Evolutionary conservation across 2,797 vertebrate species (phyloP).

Genomic region (Pteronotus mesoamericanus): DNA sequence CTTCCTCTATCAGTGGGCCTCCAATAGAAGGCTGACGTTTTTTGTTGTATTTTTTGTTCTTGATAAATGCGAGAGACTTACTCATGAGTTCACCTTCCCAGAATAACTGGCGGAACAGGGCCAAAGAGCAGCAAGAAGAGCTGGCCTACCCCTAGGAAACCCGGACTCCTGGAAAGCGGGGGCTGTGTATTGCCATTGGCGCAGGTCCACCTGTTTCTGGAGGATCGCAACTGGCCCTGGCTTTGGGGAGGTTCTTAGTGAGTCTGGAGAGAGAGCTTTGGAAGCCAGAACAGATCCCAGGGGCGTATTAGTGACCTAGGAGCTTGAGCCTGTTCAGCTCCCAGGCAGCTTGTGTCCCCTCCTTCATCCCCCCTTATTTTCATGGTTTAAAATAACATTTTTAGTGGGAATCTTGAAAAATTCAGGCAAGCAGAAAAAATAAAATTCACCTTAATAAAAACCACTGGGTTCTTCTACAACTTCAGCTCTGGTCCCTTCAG

Average conservation of each 20-base stretch:
- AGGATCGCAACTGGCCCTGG: fast-evolving
- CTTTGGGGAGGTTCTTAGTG: background rate
- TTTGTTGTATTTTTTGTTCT: constrained; percentile 29
- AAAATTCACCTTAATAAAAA: background rate
- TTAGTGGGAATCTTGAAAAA: background rate
- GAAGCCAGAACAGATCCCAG: background rate
- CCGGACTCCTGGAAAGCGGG: background rate
- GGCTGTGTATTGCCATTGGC: fast-evolving
- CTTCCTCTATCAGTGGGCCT: background rate
- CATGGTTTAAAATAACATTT: background rate
- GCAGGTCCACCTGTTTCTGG: fast-evolving
- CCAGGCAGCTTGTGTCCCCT: background rate
- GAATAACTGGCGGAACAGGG: background rate
- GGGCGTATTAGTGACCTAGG: background rate
- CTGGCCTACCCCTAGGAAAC: background rate
- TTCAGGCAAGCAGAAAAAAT: background rate
- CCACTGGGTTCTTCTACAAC: background rate
- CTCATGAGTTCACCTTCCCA: constrained; percentile 7
- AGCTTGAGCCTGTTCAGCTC: background rate
- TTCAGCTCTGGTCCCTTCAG: background rate
- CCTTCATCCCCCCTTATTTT: background rate
- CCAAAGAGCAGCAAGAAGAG: background rate
- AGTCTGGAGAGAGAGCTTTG: background rate
- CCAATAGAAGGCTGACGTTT: constrained; percentile 46
- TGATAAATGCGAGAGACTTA: background rate